Conservation (phyloP, 2,797 vertebrate species). For the Melanogrammus aeglefinus region DNA sequence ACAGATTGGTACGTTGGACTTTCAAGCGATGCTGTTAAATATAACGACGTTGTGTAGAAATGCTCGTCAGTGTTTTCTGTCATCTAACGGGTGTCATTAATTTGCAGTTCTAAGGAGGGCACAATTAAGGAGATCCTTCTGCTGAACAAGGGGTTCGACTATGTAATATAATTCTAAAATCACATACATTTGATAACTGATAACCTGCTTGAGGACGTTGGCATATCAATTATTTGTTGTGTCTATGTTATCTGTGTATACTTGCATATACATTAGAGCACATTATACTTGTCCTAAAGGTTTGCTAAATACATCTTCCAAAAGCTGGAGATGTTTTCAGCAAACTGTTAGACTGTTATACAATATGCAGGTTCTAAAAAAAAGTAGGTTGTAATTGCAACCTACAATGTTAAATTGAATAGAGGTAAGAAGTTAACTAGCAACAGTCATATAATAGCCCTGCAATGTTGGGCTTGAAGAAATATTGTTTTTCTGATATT, state of each 20-base stretch:
- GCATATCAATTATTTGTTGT: not conserved
- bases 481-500: not conserved
- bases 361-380: not conserved
- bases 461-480: not conserved
- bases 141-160: not conserved
- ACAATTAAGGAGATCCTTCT: not conserved
- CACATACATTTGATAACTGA: not conserved
- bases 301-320: not conserved
- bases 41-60: too few relatives aligned
- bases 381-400: not conserved
- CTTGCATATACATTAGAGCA: not conserved
- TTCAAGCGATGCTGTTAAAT: not conserved
- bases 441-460: not conserved
- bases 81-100: not conserved
- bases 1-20: not conserved
- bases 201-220: not conserved
- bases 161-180: not conserved
- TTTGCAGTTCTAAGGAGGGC: not conserved
- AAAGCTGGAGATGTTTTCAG: not conserved
- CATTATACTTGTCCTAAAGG: not conserved
- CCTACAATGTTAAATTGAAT: not conserved
- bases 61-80: not conserved
- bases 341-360: not conserved
- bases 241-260: not conserved
- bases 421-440: not conserved